Conservation (phyloP, 2,797 vertebrate species). For the Typhlichthys subterraneus region DNA sequence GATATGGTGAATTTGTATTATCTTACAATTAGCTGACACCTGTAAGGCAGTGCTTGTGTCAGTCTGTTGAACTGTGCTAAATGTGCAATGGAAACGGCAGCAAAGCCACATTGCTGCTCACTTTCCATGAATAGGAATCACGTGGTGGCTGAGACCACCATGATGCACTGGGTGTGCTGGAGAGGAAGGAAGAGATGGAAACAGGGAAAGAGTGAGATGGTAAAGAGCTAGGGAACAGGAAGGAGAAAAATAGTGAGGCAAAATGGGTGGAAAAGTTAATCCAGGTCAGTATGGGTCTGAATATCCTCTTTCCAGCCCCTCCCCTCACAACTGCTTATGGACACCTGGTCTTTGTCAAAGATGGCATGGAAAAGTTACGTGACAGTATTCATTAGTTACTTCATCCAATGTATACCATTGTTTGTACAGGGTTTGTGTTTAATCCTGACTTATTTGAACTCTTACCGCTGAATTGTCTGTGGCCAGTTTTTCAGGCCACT, state of each 20-base stretch:
- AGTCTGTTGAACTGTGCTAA: conserved; percentile 37
- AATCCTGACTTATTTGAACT: conserved; percentile 47
- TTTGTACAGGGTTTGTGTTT: conserved; percentile 23
- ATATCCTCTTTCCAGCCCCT: conserved; percentile 31
- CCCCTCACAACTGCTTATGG: conserved; percentile 24
- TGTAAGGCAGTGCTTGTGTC: conserved; percentile 30
- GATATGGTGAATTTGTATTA: too few species aligned
- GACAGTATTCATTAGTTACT: conserved; percentile 42
- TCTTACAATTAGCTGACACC: too few species aligned
- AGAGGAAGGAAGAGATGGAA: not conserved
- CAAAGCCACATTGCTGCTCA: conserved; percentile 70
- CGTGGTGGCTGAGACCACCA: conserved; percentile 69
- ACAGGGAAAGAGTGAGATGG: not conserved
- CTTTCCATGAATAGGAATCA: conserved; percentile 79
- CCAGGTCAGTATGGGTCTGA: conserved; percentile 20
- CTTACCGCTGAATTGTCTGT: conserved; percentile 33
- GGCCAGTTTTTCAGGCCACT: not conserved
- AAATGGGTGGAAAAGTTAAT: conserved; percentile 41
- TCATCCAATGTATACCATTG: conserved; percentile 42
- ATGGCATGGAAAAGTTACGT: conserved; percentile 36
- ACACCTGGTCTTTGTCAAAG: conserved; percentile 42
- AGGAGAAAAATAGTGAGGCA: conserved; percentile 23
- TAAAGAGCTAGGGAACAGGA: conserved; percentile 18
- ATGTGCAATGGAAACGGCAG: conserved; percentile 67
- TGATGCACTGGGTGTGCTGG: conserved; percentile 39